Evolutionary conservation across 2,113 vertebrate species (phyloP), one percentile per base, ranked within the genome.

Genomic region (Orcinus orca): DNA sequence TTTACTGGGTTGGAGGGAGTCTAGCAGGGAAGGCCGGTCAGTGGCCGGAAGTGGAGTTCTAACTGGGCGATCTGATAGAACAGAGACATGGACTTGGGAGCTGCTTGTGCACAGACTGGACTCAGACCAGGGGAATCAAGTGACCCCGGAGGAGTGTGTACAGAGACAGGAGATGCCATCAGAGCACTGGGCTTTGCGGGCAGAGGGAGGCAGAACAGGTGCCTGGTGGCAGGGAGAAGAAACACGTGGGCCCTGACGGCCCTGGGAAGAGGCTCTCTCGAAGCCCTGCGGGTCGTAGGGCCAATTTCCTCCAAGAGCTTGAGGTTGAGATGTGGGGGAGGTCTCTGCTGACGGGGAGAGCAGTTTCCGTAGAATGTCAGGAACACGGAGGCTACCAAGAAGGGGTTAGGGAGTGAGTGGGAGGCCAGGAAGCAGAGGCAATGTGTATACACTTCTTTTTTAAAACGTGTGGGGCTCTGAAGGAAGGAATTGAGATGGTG

Each of bases 391-490:
- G 33, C 94, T 77, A 25, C 55, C 12, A 38, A 58, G 82, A 74
- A 77, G 29, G 50, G 71, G 33, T 33, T 85, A 53, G 38, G 90
- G 44, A 77, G 68, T 9, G 6, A 87, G 93, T 92, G 86, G 95
- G 93, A 86, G 60, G 76, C 80, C 97, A 93, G 96, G 92, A 96
- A 88, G 92, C 23, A 73, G 84, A 89, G 83, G 86, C 81, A 18
- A 47, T 11, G 86, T 29, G 29, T 58, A 20, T 25, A 50, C 20
- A 58, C 44, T 68, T 94, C 93, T 55, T 88, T 97, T 97, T 96
- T 97, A 97, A 97, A 92, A 41, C 31, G 79, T 93, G 96, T 95
- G 92, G 79, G 90, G 94, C 63, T 93, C 73, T 55, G 31, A 73
- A 83, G 95, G 89, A 74, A 96, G 76, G 58, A 74, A 73, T 33